Evolutionary conservation across 2,888 invertebrate species (phyloP), one percentile per base, ranked within the genome.

Genomic region (Temnothorax ravouxi): DNA sequence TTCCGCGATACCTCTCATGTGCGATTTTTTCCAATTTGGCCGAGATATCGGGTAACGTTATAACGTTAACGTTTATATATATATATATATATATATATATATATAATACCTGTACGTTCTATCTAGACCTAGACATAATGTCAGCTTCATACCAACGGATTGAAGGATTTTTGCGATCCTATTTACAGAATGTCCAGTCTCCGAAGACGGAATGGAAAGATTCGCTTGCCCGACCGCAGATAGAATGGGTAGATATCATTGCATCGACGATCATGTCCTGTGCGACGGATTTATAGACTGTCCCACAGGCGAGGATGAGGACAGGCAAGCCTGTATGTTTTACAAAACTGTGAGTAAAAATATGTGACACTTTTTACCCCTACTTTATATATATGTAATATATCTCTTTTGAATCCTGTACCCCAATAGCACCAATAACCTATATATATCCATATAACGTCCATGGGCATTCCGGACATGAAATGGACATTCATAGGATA

Each of bases 241-340:
- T 95, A 95, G 97, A 91, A 97, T 98, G 96, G 98, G 98, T 87
- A 97, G 99, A 93, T 99, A 98, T 96, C 97, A 98, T 92, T 99
- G 99, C 96, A 98, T 99, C 96, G 98, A 99, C 95, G 99, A 98
- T 96, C 98, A 98, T 95, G 98, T 98, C 91, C 96, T 99, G 82
- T 99, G 99, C 95, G 98, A 99, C 95, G 99, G 98, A 88, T 99
- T 98, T 96, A 97, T 98, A 95, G 98, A 99, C 96, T 99, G 99
- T 95, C 98, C 99, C 86, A 97, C 97, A 91, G 98, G 98, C 86
- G 98, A 99, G 95, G 99, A 99, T 95, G 99, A 99, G 95, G 98
- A 99, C 94, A 96, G 98, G 93, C 98, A 98, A 95, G 97, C 98
- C 92, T 99, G 99, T 96, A 98, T 99, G 98, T 99, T 99, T 96